Evolutionary conservation across 2,113 vertebrate genomes (phyloP), one percentile per base, ranked within the genome.

Genomic region (Emydura subglobosa): DNA sequence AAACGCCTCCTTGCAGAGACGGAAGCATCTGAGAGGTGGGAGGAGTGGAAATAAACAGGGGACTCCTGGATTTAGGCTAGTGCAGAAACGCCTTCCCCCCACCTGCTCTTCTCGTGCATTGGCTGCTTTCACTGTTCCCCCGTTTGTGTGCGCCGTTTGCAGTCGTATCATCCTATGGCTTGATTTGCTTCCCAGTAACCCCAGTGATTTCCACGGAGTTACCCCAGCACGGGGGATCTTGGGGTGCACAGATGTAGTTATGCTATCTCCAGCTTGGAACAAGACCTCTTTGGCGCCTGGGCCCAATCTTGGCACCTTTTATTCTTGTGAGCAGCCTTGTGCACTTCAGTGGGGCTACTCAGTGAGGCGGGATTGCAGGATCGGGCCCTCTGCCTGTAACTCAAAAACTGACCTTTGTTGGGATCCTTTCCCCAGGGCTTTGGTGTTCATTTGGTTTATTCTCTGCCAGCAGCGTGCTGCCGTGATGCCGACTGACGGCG

Each of bases 341-440:
- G 87, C 79, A 85, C 95, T 86, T 68, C 92, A 95, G 85, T 85
- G 95, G 96, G 93, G 96, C 97, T 97, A 94, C 96, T 97, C 96
- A 50, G 94, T 96, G 96, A 96, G 96, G 95, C 96, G 96, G 96
- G 96, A 95, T 96, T 22, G 94, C 96, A 97, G 96, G 97, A 96
- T 3, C 85, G 92, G 96, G 97, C 96, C 96, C 97, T 96, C 94
- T 95, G 96, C 95, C 97, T 96, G 1, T 92, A 96, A 84, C 44
- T 59, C 83, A 89, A 90, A 92, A 83, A 86, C 83, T 88, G 88
- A 86, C 81, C 78, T 96, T 86, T 92, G 83, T 42, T 92, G 85
- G 87, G 34, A 88, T 72, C 51, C 47, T 74, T 29, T 81, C 59
- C 86, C 83, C 51, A 53, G 0, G 44, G 9, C 85, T 84, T 85